These are phyloP conservation scores for Enteromius viviparus DNA, from an alignment of 2,797 vertebrate genomes.

Conservation along the genomic window DNA sequence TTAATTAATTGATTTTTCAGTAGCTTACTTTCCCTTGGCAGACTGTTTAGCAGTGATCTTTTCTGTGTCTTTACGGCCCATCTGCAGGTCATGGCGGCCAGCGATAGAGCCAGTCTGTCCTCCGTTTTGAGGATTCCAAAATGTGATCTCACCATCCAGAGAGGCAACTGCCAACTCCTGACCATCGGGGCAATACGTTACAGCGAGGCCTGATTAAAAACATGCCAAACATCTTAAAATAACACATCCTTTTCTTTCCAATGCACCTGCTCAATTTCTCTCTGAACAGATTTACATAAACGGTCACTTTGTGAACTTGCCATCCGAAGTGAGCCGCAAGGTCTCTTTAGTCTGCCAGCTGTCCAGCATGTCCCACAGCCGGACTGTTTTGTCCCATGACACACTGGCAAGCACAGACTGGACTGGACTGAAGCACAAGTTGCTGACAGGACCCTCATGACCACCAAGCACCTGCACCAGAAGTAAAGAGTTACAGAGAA, in stretches of 20 bases:
- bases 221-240: neutral
- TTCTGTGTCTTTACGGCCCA: conserved; percentile 91
- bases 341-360: conserved; percentile 96
- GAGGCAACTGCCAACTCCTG: conserved; percentile 89
- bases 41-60: conserved; percentile 94
- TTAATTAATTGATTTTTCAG: too few relatives aligned
- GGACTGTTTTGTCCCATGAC: conserved; percentile 93
- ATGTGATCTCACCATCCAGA: conserved; percentile 89
- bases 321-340: conserved; percentile 83
- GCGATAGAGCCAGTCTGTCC: conserved; percentile 85
- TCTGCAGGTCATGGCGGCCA: conserved; percentile 89
- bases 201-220: conserved; percentile 78
- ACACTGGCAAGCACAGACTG: conserved; percentile 89
- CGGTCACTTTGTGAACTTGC: conserved; percentile 69
- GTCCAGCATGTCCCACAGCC: conserved; percentile 95
- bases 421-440: conserved; percentile 89
- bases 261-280: neutral
- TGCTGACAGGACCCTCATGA: conserved; percentile 91
- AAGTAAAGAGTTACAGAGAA: conserved; percentile 12
- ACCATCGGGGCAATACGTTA: conserved; percentile 90
- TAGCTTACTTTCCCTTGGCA: conserved; percentile 89
- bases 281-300: neutral
- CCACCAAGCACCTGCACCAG: conserved; percentile 85
- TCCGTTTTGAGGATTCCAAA: conserved; percentile 88
- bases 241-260: neutral